Base-by-base conservation (phyloP, 2,113 vertebrate species). In the Alethe castanea region DNA sequence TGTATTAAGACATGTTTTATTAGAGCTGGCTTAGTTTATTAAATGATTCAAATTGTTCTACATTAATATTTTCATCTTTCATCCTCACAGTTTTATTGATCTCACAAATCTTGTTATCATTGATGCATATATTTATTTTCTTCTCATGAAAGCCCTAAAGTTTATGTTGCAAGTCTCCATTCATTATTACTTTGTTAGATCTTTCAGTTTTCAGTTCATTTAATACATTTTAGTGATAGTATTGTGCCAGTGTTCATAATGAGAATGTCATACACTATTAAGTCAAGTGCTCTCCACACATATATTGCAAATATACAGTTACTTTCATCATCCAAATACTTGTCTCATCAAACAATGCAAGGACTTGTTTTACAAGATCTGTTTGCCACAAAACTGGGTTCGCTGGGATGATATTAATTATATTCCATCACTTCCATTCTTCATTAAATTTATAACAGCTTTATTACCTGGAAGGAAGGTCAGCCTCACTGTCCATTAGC, bases 391-490 rank as follows among this genome's bases (percentile, higher is more conserved):
- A 29, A 57, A 65, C 36, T 59, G 59, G 13, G 19, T 82, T 93
- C 67, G 54, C 59, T 54, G 54, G 54, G 42, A 69, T 82, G 42
- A 42, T 92, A 80, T 24, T 66, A 73, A 73, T 92, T 86, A 62
- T 77, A 66, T 80, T 80, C 23, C 1, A 1, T 44, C 81, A n/a
- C 35, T 91, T 93, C 54, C 70, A 67, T 72, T 86, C 45, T 80
- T 88, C 64, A 50, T 88, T 88, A 81, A 80, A 90, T 94, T 95
- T 90, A 7, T 86, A 92, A 66, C 67, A 77, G 82, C 71, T 77
- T 86, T 83, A 42, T 90, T 93, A 92, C 66, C 74, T 95, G 88
- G 81, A 92, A 92, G 50, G 54, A 88, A 45, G 3, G 2, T 92
- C 70, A 86, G 48, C 29, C 50, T 65, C 44, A 50, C 66, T 94